Base-by-base conservation (phyloP, 2,888 invertebrate genomes). In the Trichopria drosophilae region DNA sequence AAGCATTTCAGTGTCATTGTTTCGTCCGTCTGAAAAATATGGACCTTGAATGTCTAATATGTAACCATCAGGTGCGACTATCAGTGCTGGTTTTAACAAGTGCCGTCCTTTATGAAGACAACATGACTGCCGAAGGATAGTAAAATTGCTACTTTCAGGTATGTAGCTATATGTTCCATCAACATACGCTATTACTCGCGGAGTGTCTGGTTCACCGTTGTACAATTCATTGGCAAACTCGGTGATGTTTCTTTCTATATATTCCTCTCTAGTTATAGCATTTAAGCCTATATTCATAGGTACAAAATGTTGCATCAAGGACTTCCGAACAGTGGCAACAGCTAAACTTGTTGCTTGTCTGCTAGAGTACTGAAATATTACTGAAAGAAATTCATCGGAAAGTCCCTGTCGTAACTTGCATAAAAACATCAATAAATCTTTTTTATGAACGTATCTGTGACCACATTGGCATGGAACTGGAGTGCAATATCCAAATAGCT, bases 61-160 rank as follows among this genome's bases (percentile, higher is more conserved):
- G 18, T 43, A 53, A 18, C 51, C 47, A 40, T 54, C 44, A 20
- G 47, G 47, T 3, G 48, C 51, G 22, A 55, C 51, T 2, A 51
- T 16, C 16, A 55, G 24, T n/a, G 51, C 28, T 26, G 51, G 54
- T 39, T 54, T 51, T 3, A 50, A 4, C 3, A 47, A 19, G 12
- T 51, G 40, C 1, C 35, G 9, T 23, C 18, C 7, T 45, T 54
- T 54, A 15, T 54, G 51, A 22, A 42, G 4, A 31, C 24, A 42
- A 18, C 39, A 53, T 9, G 44, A 48, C 10, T 49, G 41, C 28
- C 41, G 32, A 12, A 49, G 22, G 6, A 29, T 31, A 1, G 29
- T 26, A 20, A 54, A 50, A 19, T 41, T 22, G 19, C 23, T 29
- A 19, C 44, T 48, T 32, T 48, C 51, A 22, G 40, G 16, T 6